phyloP scores from a whole-genome alignment of 2,797 vertebrate species.

The Trematomus bernacchii region DNA sequence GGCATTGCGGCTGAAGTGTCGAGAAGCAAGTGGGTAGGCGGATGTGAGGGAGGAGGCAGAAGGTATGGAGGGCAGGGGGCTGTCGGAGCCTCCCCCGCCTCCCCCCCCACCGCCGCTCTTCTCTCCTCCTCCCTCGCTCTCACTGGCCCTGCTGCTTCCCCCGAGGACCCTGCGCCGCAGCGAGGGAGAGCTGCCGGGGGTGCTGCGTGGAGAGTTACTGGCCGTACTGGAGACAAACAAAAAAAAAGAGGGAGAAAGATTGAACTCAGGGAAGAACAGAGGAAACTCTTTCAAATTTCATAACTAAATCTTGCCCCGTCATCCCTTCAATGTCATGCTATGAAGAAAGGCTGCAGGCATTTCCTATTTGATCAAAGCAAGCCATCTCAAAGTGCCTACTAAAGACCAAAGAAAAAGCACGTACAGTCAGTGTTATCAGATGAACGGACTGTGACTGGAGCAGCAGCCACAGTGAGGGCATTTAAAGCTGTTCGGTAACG shows the following conservation, averaged over 20 bases:
- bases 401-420: constrained; percentile 24
- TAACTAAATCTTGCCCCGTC: background rate
- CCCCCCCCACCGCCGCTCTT: constrained; percentile 62
- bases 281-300: constrained; percentile 18
- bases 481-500: constrained; percentile 1
- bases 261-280: constrained; percentile 1
- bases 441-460: constrained; percentile 15
- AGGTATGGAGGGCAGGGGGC: constrained; percentile 78
- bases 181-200: constrained; percentile 92
- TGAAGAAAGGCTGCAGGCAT: constrained; percentile 34
- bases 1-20: constrained; percentile 91
- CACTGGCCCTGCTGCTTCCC: constrained; percentile 82
- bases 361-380: constrained; percentile 42
- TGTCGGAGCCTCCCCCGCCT: constrained; percentile 74
- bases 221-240: constrained; percentile 83
- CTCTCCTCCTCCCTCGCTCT: constrained; percentile 78
- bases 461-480: constrained; percentile 7
- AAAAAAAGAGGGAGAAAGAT: background rate
- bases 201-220: constrained; percentile 93
- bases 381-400: background rate
- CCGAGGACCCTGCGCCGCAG: constrained; percentile 89
- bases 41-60: constrained; percentile 84
- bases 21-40: constrained; percentile 87
- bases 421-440: constrained; percentile 31
- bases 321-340: constrained; percentile 17